Conservation (phyloP, 2,888 invertebrate species). For the Enoplolaimus lenunculus region DNA sequence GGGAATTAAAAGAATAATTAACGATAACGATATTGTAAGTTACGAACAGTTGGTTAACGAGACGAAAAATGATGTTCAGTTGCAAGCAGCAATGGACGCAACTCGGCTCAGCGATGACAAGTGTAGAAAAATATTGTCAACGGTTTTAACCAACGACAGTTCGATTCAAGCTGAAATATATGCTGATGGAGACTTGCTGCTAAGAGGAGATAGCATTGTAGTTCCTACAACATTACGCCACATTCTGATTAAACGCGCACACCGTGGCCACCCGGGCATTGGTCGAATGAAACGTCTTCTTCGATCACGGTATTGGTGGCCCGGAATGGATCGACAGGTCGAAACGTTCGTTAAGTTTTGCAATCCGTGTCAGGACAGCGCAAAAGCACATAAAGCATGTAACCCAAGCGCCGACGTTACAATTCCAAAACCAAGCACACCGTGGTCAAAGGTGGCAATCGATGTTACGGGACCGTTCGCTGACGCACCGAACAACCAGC, state of each 20-base stretch:
- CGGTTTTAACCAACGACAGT: too few species aligned
- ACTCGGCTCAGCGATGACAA: too few species aligned
- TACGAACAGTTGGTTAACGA: too few species aligned
- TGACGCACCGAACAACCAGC: background rate
- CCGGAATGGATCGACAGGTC: background rate
- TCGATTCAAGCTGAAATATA: too few species aligned
- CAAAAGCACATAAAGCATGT: background rate
- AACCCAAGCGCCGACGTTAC: background rate
- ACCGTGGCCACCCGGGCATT: constrained; percentile 9
- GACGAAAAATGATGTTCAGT: too few species aligned
- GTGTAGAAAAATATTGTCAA: too few species aligned
- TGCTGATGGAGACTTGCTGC: background rate
- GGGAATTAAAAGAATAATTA: too few species aligned
- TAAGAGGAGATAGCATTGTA: constrained; percentile 2
- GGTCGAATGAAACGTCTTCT: constrained; percentile 3
- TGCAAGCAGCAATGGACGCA: too few species aligned
- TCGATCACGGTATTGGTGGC: background rate
- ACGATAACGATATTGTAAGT: too few species aligned
- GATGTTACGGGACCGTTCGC: too few species aligned
- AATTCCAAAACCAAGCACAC: background rate
- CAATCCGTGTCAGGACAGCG: background rate
- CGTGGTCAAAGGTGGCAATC: too few species aligned
- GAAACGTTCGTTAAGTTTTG: background rate
- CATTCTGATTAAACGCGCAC: background rate
- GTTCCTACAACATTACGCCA: background rate